Evolutionary conservation across 2,888 invertebrate genomes (phyloP).

Genomic region (Eurytoma californica): DNA sequence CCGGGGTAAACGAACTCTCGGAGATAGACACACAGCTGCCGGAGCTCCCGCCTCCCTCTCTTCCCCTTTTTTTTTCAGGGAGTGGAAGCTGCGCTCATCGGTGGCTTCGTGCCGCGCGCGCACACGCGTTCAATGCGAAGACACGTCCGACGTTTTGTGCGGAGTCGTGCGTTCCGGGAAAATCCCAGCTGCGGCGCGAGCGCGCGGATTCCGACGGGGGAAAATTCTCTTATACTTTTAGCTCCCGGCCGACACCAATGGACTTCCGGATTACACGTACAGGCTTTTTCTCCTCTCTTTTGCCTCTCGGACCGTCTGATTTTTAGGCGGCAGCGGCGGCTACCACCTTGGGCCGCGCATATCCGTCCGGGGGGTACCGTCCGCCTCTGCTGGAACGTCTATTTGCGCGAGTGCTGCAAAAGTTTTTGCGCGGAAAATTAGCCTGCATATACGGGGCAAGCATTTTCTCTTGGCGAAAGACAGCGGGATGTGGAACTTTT

Average conservation of each 20-base stretch:
- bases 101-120: too few species aligned
- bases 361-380: too few species aligned
- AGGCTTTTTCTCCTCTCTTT: conserved; percentile 12
- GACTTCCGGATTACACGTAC: conserved; percentile 31
- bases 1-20: conserved; percentile 26
- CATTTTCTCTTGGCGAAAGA: background rate
- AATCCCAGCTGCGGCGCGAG: background rate
- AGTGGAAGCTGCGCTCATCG: too few species aligned
- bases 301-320: background rate
- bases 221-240: conserved; percentile 13
- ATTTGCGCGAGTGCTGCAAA: conserved; percentile 33
- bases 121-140: conserved; percentile 7
- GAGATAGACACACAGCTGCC: too few species aligned
- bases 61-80: too few species aligned
- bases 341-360: background rate
- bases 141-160: conserved; percentile 8
- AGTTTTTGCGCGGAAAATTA: conserved; percentile 37
- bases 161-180: background rate
- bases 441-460: background rate
- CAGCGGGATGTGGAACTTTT: too few species aligned
- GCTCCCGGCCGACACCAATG: conserved; percentile 4
- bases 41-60: too few species aligned
- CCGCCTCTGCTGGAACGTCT: background rate
- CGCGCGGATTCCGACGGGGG: background rate
- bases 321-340: background rate